These are phyloP conservation scores for Rhynchophorus ferrugineus DNA, from an alignment of 1,140 invertebrate species.

Conservation along the genomic window DNA sequence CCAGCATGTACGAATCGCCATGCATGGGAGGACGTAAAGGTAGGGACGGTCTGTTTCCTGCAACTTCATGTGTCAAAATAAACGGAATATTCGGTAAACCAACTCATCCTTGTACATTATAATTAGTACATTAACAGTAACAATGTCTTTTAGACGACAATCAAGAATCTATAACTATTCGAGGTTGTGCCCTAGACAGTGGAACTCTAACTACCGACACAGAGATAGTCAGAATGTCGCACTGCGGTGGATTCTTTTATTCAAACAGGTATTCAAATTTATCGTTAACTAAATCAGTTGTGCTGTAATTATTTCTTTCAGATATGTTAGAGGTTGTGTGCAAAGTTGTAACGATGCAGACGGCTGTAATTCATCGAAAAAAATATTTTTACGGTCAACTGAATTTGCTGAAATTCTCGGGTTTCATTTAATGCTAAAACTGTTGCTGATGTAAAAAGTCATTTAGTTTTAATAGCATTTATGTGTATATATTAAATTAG, in stretches of 20 bases:
- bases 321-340: conserved; percentile 78
- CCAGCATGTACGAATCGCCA: conserved; percentile 75
- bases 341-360: conserved; percentile 83
- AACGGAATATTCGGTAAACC: conserved; percentile 71
- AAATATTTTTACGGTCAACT: neutral
- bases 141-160: conserved; percentile 69
- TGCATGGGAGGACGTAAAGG: conserved; percentile 90
- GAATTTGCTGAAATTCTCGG: neutral
- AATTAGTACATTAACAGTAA: too few species aligned
- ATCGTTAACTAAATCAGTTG: neutral
- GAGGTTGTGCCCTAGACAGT: conserved; percentile 86
- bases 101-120: conserved; percentile 1
- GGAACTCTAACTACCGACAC: conserved; percentile 88
- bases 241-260: conserved; percentile 85
- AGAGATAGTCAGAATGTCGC: conserved; percentile 87
- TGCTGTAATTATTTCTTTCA: conserved; percentile 41
- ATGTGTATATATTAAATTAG: too few species aligned
- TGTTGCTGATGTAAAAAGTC: neutral
- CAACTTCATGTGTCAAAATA: conserved; percentile 93
- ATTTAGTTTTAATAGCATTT: too few species aligned
- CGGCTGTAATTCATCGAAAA: conserved; percentile 58
- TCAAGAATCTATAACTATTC: conserved; percentile 69
- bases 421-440: conserved; percentile 1
- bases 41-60: conserved; percentile 88
- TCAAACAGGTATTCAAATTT: conserved; percentile 60